Evolutionary conservation across 2,888 invertebrate species (phyloP).

Genomic region (Unio pictorum): DNA sequence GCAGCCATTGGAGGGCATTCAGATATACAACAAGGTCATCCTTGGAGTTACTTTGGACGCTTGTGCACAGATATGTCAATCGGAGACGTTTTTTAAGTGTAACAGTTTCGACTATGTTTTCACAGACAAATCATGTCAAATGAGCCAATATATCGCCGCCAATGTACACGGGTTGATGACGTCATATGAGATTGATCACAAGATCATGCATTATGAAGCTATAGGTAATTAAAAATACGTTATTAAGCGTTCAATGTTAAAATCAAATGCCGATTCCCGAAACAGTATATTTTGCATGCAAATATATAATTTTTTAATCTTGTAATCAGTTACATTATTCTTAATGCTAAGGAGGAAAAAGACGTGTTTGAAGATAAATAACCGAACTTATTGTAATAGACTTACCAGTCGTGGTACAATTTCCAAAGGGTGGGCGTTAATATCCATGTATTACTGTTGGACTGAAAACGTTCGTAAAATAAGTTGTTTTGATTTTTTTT

Average conservation of each 20-base stretch:
- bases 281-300: too few species aligned
- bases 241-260: slow-evolving; percentile 3
- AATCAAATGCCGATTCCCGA: not conserved
- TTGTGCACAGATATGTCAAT: slow-evolving; percentile 65
- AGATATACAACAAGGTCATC: slow-evolving; percentile 60
- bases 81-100: slow-evolving; percentile 60
- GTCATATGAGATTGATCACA: slow-evolving; percentile 36
- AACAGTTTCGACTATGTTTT: slow-evolving; percentile 65
- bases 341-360: too few species aligned
- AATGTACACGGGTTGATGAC: slow-evolving; percentile 61
- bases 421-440: too few species aligned
- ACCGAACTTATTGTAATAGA: too few species aligned
- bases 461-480: too few species aligned
- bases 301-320: too few species aligned
- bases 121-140: slow-evolving; percentile 58
- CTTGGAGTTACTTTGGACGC: slow-evolving; percentile 61
- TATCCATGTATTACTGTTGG: too few species aligned
- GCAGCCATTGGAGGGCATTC: slow-evolving; percentile 55
- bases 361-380: too few species aligned
- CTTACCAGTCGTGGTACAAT: too few species aligned
- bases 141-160: slow-evolving; percentile 65
- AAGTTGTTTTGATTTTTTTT: too few species aligned
- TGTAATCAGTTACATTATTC: too few species aligned
- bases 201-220: slow-evolving; percentile 64
- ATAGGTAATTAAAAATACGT: slow-evolving; percentile 51